Percentiles rank a stretch among this genome's conserved stretches.
phyloP scores from a whole-genome alignment of 2,888 invertebrate species.

The Baccha elongata region DNA sequence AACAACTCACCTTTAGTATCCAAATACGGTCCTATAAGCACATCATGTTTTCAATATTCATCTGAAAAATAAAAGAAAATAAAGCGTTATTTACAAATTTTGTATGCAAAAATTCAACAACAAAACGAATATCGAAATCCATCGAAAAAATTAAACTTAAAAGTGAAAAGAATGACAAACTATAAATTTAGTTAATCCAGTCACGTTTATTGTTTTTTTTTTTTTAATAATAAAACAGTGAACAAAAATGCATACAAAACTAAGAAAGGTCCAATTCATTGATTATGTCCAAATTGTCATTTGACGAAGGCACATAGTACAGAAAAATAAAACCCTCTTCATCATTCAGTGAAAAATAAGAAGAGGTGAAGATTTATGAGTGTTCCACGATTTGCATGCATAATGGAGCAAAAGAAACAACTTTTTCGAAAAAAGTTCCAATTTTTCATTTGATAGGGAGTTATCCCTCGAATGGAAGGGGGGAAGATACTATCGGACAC shows the following conservation, averaged over 20 bases:
- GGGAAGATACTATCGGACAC: not conserved
- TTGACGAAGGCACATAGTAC: conserved; percentile 1
- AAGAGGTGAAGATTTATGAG: conserved; percentile 59
- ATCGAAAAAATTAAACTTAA: conserved; percentile 11
- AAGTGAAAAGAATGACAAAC: conserved; percentile 56
- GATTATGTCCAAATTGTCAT: conserved; percentile 51
- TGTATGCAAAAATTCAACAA: conserved; percentile 31
- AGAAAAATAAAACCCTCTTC: not conserved
- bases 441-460: conserved; percentile 38
- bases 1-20: conserved; percentile 54
- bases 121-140: too few species aligned
- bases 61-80: conserved; percentile 46
- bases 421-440: conserved; percentile 30
- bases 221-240: not conserved
- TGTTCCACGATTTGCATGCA: conserved; percentile 62
- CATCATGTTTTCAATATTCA: conserved; percentile 48
- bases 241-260: conserved; percentile 41
- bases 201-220: conserved; percentile 44
- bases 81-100: conserved; percentile 43
- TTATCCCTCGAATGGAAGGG: too few species aligned
- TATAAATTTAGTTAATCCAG: conserved; percentile 27
- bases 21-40: conserved; percentile 43
- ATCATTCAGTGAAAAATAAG: not conserved
- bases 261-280: conserved; percentile 58
- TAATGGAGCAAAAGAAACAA: conserved; percentile 33